Base-by-base conservation (phyloP, 2,888 invertebrate species). In the Anodontia alba region DNA sequence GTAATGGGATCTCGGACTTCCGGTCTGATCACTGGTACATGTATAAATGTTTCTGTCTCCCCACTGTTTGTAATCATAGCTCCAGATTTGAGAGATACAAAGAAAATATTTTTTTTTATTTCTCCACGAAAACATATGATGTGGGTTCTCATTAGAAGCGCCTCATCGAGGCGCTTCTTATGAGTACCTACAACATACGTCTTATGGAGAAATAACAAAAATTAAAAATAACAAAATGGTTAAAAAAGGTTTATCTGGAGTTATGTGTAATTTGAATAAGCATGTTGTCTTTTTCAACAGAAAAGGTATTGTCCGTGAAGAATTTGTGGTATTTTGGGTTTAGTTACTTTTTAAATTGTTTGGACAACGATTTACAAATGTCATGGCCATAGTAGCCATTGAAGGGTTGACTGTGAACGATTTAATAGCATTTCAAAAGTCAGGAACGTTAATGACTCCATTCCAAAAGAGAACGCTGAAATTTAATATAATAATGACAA, bases 291-390 rank as follows among this genome's bases (percentile, higher is more conserved):
- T 33, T 62, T 62, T 31, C 1, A 8, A 1, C 5, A 17, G 10
- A 62, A 33, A 10, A 7, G 10, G 10, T 23, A 26, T 57, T 57
- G 57, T 57, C 29, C 23, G 7, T 23, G 33, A 33, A 62, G 33
- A 29, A 62, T 62, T 3, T 33, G 62, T 23, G 62, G 62, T 62
- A 62, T 62, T 62, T 62, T 33, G 33, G 33, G 62, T 26, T 33
- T 26, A 12, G 26, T 26, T 26, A 29, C 26, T 15, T 7, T 54
- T 29, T 5, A 26, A 54, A 54, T 54, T 26, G 54, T 29, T 54
- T 54, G 54, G 54, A 54, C 26, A 26, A 26, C 54, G 26, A 54
- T 54, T 54, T 29, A 29, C 54, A 54, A 29, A n/a, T 54, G 54
- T 7, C 54, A 54, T 54, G 54, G 3, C 8, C 23, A 12, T 5